Conservation (phyloP, 2,113 vertebrate genomes). For the Boleophthalmus pectinirostris region DNA sequence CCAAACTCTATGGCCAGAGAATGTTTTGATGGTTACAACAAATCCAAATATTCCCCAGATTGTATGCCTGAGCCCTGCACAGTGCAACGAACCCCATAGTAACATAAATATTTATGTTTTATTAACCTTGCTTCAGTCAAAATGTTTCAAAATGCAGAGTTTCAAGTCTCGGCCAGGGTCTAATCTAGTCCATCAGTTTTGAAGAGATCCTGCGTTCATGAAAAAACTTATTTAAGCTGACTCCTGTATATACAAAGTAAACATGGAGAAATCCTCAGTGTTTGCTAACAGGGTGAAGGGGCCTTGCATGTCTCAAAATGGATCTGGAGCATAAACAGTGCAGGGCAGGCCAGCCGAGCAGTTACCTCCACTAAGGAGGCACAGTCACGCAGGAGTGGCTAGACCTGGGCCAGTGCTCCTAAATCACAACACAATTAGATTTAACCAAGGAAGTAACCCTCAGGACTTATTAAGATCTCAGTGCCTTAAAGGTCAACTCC, state of each 20-base stretch:
- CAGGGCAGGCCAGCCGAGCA: slow-evolving; percentile 70
- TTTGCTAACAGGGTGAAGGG: slow-evolving; percentile 59
- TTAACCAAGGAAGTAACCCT: slow-evolving; percentile 50
- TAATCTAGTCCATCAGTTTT: slow-evolving; percentile 75
- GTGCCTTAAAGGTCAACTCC: not conserved
- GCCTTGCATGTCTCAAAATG: slow-evolving; percentile 74
- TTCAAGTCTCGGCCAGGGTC: slow-evolving; percentile 52
- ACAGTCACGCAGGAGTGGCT: slow-evolving; percentile 74
- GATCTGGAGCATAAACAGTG: slow-evolving; percentile 77
- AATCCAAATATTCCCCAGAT: slow-evolving; percentile 53
- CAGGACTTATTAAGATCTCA: slow-evolving; percentile 18
- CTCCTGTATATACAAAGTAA: slow-evolving; percentile 79
- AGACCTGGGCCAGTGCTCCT: slow-evolving; percentile 53
- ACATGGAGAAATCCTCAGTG: slow-evolving; percentile 74
- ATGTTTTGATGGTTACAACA: slow-evolving; percentile 48
- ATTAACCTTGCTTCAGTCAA: slow-evolving; percentile 67
- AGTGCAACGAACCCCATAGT: slow-evolving; percentile 48
- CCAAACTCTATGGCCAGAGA: slow-evolving; percentile 16
- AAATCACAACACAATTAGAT: slow-evolving; percentile 51
- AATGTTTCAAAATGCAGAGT: slow-evolving; percentile 63
- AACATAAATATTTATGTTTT: slow-evolving; percentile 74
- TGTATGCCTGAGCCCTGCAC: slow-evolving; percentile 49
- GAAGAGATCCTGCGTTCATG: slow-evolving; percentile 53
- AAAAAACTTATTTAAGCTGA: slow-evolving; percentile 73
- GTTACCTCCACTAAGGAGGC: slow-evolving; percentile 68